Evolutionary conservation across 2,113 vertebrate species (phyloP), one percentile per base, ranked within the genome.

Genomic region (Lota lota): DNA sequence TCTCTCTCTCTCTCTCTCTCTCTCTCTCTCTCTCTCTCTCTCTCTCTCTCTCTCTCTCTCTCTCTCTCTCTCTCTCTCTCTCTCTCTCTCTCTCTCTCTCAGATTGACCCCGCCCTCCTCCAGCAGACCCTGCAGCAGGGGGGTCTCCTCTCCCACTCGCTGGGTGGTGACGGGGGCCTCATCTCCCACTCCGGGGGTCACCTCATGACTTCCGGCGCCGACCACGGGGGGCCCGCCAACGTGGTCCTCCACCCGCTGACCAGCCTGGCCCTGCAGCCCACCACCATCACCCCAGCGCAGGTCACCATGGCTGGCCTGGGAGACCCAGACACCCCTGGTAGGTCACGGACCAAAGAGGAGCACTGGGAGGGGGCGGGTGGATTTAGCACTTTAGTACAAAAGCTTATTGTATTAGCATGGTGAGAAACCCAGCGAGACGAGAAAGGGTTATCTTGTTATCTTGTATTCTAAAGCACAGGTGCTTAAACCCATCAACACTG

Each of bases 161-260:
- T 99, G 51, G 84, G 91, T 0, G 92, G 92, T 0, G 97, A 98
- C 82, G 67, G 93, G 0, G 81, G 72, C 74, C 76, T 92, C 24
- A 62, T 92, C 57, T 72, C 93, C 0, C 94, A 95, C 80, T 75
- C 87, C 0, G 68, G 84, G 15, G 73, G 92, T 20, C 91, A 93
- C 80, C 92, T 96, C 50, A 86, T 92, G n/a, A 93, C 94, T 59
- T 40, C 93, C 0, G 21, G 84, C 0, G 20, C 83, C 0, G 97
- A 98, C 61, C 85, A 89, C 16, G 24, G 94, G 0, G 93, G 93
- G 50, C 92, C 95, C 0, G 88, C 95, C 64, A 96, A 94, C 1
- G 95, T 99, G 3, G 94, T 99, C 72, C 89, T 99, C 73, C 97
- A 99, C 82, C 97, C 97, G 18, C 87, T 99, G 73, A 91, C 93